Percentiles rank a stretch among this genome's conserved stretches.
Conservation (phyloP, 2,888 invertebrate genomes). For the Myopa testacea region DNA sequence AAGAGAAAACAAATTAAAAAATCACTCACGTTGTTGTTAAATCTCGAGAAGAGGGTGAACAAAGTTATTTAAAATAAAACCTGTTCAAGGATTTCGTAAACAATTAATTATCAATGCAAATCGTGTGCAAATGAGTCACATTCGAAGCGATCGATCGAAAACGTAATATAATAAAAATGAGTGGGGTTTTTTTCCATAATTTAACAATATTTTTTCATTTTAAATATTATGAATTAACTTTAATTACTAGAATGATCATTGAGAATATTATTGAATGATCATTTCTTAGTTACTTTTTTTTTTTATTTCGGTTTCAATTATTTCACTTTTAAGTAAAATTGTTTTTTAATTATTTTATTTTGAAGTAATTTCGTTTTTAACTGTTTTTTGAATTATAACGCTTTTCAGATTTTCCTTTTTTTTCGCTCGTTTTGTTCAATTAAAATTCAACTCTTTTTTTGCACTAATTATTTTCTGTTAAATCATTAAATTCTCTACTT, state of each 20-base stretch:
- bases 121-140: conserved; percentile 26
- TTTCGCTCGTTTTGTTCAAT: background rate
- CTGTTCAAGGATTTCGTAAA: conserved; percentile 13
- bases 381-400: background rate
- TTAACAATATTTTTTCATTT: background rate
- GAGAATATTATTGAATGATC: background rate
- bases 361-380: conserved; percentile 17
- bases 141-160: background rate
- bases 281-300: conserved; percentile 4
- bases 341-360: conserved; percentile 12
- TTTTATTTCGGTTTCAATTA: conserved; percentile 2
- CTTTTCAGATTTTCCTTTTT: background rate
- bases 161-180: background rate
- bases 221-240: conserved; percentile 8
- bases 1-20: background rate
- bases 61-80: conserved; percentile 3
- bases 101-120: conserved; percentile 35
- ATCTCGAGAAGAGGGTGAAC: background rate
- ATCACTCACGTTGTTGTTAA: conserved; percentile 6
- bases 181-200: background rate
- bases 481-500: background rate
- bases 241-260: background rate
- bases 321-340: background rate
- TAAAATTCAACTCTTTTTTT: background rate
- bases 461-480: background rate